Evolutionary conservation across 2,113 vertebrate species (phyloP).

Genomic region (Heterochromis multidens): DNA sequence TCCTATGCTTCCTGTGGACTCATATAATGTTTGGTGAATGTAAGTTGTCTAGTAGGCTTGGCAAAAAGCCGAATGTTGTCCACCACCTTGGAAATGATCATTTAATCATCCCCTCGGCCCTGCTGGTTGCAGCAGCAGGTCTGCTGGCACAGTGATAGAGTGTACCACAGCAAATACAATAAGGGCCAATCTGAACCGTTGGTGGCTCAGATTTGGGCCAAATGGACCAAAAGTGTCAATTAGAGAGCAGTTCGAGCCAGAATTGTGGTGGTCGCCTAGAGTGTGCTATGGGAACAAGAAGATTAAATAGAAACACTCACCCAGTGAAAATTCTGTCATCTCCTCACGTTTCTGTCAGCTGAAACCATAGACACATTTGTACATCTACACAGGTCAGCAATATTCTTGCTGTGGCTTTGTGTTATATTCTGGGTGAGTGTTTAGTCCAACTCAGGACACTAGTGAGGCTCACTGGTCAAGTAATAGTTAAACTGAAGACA

Average conservation of each 20-base stretch:
- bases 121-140: slow-evolving; percentile 39
- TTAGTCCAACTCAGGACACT: background rate
- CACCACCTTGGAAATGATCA: slow-evolving; percentile 38
- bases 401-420: background rate
- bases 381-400: background rate
- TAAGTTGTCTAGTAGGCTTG: slow-evolving; percentile 29
- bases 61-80: slow-evolving; percentile 33
- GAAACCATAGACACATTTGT: background rate
- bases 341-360: background rate
- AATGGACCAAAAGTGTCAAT: slow-evolving; percentile 9
- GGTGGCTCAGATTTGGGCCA: background rate
- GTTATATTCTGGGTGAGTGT: background rate
- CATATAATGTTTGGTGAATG: background rate
- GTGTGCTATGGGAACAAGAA: background rate
- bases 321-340: background rate
- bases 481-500: background rate
- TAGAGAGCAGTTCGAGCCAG: background rate
- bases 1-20: background rate
- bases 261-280: background rate
- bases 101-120: slow-evolving; percentile 57
- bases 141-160: slow-evolving; percentile 49
- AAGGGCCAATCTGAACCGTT: slow-evolving; percentile 1
- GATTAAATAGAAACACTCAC: background rate
- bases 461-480: background rate
- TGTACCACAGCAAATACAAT: background rate